phyloP scores from a whole-genome alignment of 2,113 vertebrate genomes.

The Paratilapia polleni region DNA sequence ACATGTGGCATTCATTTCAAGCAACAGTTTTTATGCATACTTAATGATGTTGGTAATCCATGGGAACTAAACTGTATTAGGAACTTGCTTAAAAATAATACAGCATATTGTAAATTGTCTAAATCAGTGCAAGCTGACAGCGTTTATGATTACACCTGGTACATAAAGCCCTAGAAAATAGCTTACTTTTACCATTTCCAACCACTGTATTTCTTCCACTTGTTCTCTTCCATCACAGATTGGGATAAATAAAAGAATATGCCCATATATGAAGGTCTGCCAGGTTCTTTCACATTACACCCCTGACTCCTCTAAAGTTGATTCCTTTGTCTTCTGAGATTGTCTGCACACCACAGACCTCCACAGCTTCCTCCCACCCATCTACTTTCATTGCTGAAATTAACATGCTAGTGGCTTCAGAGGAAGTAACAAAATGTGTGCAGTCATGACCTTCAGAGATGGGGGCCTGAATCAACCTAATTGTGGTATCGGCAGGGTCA shows the following conservation, averaged over 20 bases:
- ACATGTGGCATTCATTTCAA: slow-evolving; percentile 31
- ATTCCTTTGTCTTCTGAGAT: neutral
- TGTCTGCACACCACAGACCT: neutral
- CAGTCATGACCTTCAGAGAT: neutral
- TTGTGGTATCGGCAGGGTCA: slow-evolving; percentile 1
- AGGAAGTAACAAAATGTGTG: neutral
- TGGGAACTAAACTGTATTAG: neutral
- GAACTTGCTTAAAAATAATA: neutral
- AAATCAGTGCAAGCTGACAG: slow-evolving; percentile 11
- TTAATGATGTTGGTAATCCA: slow-evolving; percentile 15
- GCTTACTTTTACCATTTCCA: neutral
- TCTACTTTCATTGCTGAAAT: slow-evolving; percentile 2
- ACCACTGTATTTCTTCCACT: neutral
- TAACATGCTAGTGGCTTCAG: neutral
- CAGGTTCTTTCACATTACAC: neutral
- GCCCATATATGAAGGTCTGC: neutral
- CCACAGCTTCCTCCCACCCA: neutral
- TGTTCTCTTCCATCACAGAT: neutral
- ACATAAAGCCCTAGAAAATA: neutral
- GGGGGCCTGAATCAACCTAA: slow-evolving; percentile 6
- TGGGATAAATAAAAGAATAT: neutral
- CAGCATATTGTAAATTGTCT: neutral
- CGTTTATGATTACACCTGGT: slow-evolving; percentile 26
- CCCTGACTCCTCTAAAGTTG: neutral
- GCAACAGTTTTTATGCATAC: neutral